Conservation (phyloP, 2,888 invertebrate genomes). For the Cecidostiba fungosa region DNA sequence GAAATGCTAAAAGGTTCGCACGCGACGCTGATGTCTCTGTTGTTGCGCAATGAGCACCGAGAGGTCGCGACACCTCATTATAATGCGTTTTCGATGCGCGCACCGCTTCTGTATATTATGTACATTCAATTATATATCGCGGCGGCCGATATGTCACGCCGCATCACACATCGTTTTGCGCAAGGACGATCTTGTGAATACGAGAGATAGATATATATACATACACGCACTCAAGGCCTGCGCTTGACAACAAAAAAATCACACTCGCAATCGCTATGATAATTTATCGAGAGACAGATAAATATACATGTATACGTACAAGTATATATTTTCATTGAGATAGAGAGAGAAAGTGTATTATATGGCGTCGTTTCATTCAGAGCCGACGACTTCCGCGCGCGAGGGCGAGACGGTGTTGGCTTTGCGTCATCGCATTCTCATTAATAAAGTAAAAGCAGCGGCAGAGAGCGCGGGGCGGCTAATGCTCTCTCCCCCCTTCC, state of each 20-base stretch:
- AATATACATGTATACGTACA: too few species aligned
- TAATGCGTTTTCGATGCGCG: constrained; percentile 40
- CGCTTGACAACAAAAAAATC: too few species aligned
- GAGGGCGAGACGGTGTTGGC: too few species aligned
- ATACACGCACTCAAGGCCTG: too few species aligned
- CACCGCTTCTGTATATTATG: neutral
- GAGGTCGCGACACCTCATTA: constrained; percentile 61
- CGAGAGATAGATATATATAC: too few species aligned
- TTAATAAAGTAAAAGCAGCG: constrained; percentile 42
- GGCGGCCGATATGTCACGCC: neutral
- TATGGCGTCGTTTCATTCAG: neutral
- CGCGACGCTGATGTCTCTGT: constrained; percentile 21
- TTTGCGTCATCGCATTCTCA: constrained; percentile 30
- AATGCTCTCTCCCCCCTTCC: neutral
- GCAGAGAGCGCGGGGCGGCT: neutral
- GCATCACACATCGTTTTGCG: neutral
- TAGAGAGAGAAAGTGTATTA: neutral
- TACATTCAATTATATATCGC: neutral
- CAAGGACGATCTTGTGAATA: neutral
- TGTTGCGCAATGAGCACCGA: constrained; percentile 49
- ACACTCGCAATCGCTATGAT: too few species aligned
- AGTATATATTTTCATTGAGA: too few species aligned
- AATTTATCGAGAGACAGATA: too few species aligned
- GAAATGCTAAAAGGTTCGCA: constrained; percentile 37
- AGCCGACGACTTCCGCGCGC: neutral